Evolutionary conservation across 2,888 invertebrate genomes (phyloP), one percentile per base, ranked within the genome.

Genomic region (Linyphia triangularis): DNA sequence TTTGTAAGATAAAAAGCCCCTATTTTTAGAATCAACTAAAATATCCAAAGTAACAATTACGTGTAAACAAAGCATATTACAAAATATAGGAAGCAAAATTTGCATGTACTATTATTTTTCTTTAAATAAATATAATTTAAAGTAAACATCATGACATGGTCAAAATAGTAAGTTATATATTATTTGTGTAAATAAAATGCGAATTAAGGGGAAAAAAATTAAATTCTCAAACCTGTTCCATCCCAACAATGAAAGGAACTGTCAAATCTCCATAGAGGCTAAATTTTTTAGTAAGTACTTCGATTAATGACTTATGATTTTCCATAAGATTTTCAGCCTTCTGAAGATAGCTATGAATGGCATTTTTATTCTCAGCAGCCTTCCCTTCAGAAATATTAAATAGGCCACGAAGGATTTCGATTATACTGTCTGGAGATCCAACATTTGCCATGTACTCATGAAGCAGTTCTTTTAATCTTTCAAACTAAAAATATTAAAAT

Each of bases 221-320:
- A 9, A 77, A 83, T 65, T 51, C n/a, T 89, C 90, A 78, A 88
- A 96, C 94, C 93, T 96, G 95, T 0, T 95, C 94, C 7, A 96
- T 92, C 0, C 96, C 95, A 82, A 94, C 94, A 72, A 96, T 93
- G 22, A 97, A 93, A 0, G 97, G 96, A 88, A 95, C 94, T 0
- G 96, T 94, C 77, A 98, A 93, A 92, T 98, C 98, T 0, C 96
- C 96, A 92, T 96, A 97, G n/a, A 95, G 95, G 2, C 94, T 91
- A 89, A 92, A 93, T 33, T 91, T 91, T 16, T 73, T 72, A 9
- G 91, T 85, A 28, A 93, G 79, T 30, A 72, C 88, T 22, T 88
- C 73, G 4, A 91, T 78, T 91, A 95, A 95, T 10, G 30, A 70
- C 33, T 40, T 57, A 28, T 72, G 82, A 24, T 89, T 89, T 22